phyloP scores from a whole-genome alignment of 1,140 invertebrate species.

The Dinothrombium tinctorium region DNA sequence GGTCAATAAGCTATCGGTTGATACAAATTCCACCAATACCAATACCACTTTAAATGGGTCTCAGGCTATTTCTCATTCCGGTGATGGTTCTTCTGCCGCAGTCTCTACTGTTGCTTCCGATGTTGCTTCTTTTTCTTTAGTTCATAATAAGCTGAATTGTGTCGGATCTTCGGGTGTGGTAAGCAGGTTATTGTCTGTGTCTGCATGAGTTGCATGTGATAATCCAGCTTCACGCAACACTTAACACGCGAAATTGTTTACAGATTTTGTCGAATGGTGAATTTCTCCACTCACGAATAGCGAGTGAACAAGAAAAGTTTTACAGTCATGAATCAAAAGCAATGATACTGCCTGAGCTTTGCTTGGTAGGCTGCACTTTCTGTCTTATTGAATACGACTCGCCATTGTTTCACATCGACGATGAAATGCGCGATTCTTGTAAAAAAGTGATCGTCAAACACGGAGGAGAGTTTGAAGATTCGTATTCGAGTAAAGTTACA shows the following conservation, averaged over 20 bases:
- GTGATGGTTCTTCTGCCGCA: constrained; percentile 3
- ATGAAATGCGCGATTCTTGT: constrained; percentile 40
- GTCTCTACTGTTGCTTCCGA: constrained; percentile 1
- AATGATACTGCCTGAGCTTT: constrained; percentile 58
- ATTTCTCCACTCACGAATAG: not conserved
- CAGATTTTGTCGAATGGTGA: constrained; percentile 1
- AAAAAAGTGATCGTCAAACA: constrained; percentile 53
- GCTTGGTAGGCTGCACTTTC: constrained; percentile 74
- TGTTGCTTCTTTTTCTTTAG: not conserved
- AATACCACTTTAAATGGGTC: too few relatives aligned
- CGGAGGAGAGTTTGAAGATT: constrained; percentile 64
- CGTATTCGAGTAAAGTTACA: constrained; percentile 59
- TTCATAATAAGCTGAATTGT: constrained; percentile 1
- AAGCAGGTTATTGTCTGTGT: constrained; percentile 3
- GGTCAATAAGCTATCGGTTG: not conserved
- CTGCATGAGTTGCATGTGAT: not conserved
- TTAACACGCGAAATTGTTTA: not conserved
- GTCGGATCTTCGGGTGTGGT: constrained; percentile 8
- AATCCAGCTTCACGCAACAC: not conserved
- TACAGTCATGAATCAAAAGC: constrained; percentile 20
- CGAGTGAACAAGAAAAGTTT: constrained; percentile 7
- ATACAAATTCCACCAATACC: not conserved
- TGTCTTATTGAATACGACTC: constrained; percentile 48
- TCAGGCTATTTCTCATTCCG: constrained; percentile 3
- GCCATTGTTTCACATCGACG: constrained; percentile 18